Evolutionary conservation across 2,797 vertebrate species (phyloP), one percentile per base, ranked within the genome.

Genomic region (Balearica regulorum): DNA sequence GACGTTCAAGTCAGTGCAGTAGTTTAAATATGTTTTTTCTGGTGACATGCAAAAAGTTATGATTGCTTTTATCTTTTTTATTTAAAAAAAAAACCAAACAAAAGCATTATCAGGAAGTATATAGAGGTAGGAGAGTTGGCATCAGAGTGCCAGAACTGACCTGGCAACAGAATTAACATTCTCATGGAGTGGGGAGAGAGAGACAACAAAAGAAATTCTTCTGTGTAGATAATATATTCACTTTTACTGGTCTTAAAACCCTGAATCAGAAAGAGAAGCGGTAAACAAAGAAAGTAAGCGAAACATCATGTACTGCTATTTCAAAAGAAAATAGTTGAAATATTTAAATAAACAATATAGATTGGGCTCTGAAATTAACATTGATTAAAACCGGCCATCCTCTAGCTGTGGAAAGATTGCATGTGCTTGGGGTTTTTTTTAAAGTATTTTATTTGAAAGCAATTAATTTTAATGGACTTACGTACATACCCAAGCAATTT

Each of bases 1-100:
- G 92, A 79, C 87, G 97, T 97, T 93, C 86, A 97, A 95, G 96
- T 96, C 91, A 94, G 95, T 90, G 69, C 44, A 90, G 94, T 93
- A 94, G 97, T 97, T 97, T 95, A 96, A 97, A 90, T 86, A 24
- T 76, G 53, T 13, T 43, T 96, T 93, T 44, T 82, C 48, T 96
- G 55, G 82, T 91, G 65, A 81, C 86, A 86, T 95, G 87, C 60
- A 94, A 87, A 95, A 95, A 96, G 19, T n/a, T 94, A 81, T 26
- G 21, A 93, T 95, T 96, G 28, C 16, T 35, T 92, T 92, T 83
- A 31, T 43, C 93, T 95, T 93, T 95, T 96, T 94, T 97, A 72
- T 68, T 96, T 82, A 94, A 96, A 89, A 96, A 97, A 85, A 37
- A 10, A n/a, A n/a, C n/a, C 84, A 39, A 39, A 43, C 43, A 43